phyloP scores from a whole-genome alignment of 2,888 invertebrate genomes.

The Tinea trinotella region DNA sequence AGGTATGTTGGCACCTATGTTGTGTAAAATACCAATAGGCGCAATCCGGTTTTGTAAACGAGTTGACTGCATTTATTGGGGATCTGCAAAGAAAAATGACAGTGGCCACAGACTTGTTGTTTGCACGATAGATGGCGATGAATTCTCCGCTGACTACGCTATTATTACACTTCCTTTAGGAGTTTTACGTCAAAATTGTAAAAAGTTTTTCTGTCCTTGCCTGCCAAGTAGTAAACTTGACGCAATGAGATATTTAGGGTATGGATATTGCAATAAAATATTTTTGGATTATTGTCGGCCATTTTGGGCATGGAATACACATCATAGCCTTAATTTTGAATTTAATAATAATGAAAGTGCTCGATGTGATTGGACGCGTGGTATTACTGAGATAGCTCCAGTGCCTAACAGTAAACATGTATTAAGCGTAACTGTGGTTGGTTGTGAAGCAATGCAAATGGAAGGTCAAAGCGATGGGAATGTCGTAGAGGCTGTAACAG shows the following conservation, averaged over 20 bases:
- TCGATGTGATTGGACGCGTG: slow-evolving; percentile 79
- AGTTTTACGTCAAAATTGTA: slow-evolving; percentile 76
- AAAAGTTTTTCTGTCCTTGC: slow-evolving; percentile 78
- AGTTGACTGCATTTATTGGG: slow-evolving; percentile 80
- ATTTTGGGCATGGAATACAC: slow-evolving; percentile 79
- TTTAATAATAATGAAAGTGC: slow-evolving; percentile 69
- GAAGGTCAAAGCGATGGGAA: slow-evolving; percentile 78
- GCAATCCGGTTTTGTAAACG: slow-evolving; percentile 77
- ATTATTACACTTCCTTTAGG: slow-evolving; percentile 85
- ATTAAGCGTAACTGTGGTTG: slow-evolving; percentile 79
- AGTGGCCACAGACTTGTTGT: slow-evolving; percentile 67
- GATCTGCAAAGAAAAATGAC: slow-evolving; percentile 57
- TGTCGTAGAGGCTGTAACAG: slow-evolving; percentile 75
- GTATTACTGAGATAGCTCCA: slow-evolving; percentile 78
- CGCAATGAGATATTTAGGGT: slow-evolving; percentile 78
- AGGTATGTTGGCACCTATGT: slow-evolving; percentile 75
- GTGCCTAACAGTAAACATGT: slow-evolving; percentile 80
- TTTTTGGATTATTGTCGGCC: slow-evolving; percentile 82
- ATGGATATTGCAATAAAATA: slow-evolving; percentile 82
- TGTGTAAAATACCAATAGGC: slow-evolving; percentile 76
- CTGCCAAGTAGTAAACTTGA: slow-evolving; percentile 79
- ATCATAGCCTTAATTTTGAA: slow-evolving; percentile 73
- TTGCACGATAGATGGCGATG: slow-evolving; percentile 77
- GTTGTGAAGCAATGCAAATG: slow-evolving; percentile 76
- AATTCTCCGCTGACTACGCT: slow-evolving; percentile 83